Percentiles rank a stretch among this genome's conserved stretches.
These are phyloP conservation scores for Myotis daubentonii DNA, from an alignment of 2,797 vertebrate genomes.

Conservation along the genomic window DNA sequence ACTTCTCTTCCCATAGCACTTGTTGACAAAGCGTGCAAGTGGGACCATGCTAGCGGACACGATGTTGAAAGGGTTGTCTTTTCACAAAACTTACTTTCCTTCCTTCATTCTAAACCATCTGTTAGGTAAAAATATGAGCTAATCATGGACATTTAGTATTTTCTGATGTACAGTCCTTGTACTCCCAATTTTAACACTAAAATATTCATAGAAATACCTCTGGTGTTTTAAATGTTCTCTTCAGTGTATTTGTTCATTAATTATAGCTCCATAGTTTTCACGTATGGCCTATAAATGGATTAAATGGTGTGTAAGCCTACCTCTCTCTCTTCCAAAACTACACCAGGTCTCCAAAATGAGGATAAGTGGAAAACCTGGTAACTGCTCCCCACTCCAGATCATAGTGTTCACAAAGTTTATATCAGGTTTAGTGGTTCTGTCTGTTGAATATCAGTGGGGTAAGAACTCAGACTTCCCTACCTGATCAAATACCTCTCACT, in stretches of 20 bases:
- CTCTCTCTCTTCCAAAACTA: background rate
- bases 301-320: background rate
- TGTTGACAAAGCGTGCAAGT: constrained; percentile 10
- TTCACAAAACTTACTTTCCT: constrained; percentile 8
- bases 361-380: background rate
- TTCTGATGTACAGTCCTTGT: constrained; percentile 36
- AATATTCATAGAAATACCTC: constrained; percentile 40
- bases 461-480: background rate
- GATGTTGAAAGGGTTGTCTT: constrained; percentile 28
- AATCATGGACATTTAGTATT: constrained; percentile 35
- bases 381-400: background rate
- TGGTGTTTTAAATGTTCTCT: constrained; percentile 35
- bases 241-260: background rate
- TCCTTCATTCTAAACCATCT: constrained; percentile 26
- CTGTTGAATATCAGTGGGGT: background rate
- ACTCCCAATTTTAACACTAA: constrained; percentile 52
- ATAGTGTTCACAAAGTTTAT: background rate
- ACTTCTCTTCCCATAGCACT: background rate
- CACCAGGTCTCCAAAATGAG: background rate
- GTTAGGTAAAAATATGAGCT: constrained; percentile 32
- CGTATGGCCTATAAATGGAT: background rate
- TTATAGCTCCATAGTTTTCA: background rate
- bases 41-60: background rate
- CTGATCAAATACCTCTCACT: background rate
- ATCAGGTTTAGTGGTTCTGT: background rate